Evolutionary conservation across 2,888 invertebrate genomes (phyloP).

Genomic region (Cantharis rustica): DNA sequence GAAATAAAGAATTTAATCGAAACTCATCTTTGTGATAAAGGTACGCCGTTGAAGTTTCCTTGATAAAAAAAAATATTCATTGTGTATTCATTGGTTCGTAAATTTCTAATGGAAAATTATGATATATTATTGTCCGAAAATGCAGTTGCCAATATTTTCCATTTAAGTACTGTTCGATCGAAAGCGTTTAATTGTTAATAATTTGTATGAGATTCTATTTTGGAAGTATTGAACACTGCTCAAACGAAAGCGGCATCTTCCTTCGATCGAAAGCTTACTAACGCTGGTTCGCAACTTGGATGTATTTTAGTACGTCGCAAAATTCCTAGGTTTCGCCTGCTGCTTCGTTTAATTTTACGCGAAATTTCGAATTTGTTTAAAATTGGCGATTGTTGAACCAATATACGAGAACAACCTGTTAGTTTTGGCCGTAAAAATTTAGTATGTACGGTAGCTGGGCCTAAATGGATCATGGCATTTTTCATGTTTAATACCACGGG

Average conservation of each 20-base stretch:
- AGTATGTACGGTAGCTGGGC: background rate
- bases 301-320: background rate
- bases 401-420: background rate
- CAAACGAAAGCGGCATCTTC: background rate
- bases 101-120: background rate
- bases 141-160: background rate
- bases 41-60: background rate
- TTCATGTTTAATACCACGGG: background rate
- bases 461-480: background rate
- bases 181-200: background rate
- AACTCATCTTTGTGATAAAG: background rate
- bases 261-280: background rate
- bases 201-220: background rate
- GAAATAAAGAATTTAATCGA: constrained; percentile 1
- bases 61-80: background rate
- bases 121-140: background rate
- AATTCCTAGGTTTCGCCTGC: background rate
- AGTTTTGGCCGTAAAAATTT: background rate
- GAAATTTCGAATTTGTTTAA: background rate
- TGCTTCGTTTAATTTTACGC: background rate
- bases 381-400: background rate
- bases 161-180: background rate
- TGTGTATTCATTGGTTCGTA: background rate
- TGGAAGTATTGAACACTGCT: background rate
- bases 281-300: background rate